Conservation (phyloP, 2,888 invertebrate species). For the Plagodis pulveraria region DNA sequence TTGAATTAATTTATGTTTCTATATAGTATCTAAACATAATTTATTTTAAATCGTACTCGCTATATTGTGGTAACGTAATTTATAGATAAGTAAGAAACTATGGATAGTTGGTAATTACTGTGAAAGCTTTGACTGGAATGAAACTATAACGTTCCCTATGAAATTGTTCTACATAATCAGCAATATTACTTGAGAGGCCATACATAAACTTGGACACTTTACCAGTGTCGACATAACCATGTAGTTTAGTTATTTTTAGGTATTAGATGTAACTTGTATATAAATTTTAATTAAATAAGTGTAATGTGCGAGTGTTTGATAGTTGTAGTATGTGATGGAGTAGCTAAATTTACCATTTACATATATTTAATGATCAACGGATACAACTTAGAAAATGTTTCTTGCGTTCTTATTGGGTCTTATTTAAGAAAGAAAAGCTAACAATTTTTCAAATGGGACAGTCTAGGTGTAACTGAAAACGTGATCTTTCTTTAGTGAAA, state of each 20-base stretch:
- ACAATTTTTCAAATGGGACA: conserved; percentile 6
- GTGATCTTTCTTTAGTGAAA: conserved; percentile 17
- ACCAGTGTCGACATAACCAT: conserved; percentile 52
- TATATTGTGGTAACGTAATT: conserved; percentile 23
- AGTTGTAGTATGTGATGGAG: conserved; percentile 79
- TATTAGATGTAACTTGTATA: conserved; percentile 79
- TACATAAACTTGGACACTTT: conserved; percentile 56
- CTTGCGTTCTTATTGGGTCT: conserved; percentile 16
- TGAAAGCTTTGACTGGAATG: conserved; percentile 17
- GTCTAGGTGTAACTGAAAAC: conserved; percentile 14
- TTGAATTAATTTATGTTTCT: conserved; percentile 1
- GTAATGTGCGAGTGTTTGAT: conserved; percentile 83
- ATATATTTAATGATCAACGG: conserved; percentile 55
- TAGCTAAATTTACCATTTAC: conserved; percentile 62
- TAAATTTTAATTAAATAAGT: conserved; percentile 80
- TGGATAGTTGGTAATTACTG: conserved; percentile 13
- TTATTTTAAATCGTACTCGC: conserved; percentile 17
- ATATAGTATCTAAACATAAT: not conserved
- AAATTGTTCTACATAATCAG: conserved; percentile 48
- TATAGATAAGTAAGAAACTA: conserved; percentile 12
- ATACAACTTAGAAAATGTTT: conserved; percentile 22
- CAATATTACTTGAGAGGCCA: conserved; percentile 61
- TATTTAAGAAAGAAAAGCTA: not conserved
- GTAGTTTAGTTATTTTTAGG: conserved; percentile 69
- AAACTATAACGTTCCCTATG: conserved; percentile 14